Base-by-base conservation (phyloP, 2,888 invertebrate genomes). In the Erebia epiphron region DNA sequence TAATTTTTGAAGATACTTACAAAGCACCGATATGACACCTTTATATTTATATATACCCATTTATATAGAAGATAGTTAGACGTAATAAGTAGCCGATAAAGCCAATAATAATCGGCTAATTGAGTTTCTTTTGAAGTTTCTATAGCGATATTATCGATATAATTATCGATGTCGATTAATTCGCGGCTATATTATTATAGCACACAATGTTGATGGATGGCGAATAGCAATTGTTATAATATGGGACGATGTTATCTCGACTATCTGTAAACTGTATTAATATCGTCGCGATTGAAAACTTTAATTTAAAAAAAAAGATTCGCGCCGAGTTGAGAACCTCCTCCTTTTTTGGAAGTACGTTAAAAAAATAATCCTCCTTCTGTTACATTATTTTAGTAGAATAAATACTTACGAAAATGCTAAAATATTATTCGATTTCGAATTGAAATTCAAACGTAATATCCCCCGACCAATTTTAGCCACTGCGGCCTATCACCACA, bases 41-140 rank as follows among this genome's bases (percentile, higher is more conserved):
- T 60, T 64, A 73, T 50, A 50, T 50, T 14, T 11, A 54, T 54
- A 11, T 21, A 54, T 50, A 64, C 60, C 52, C 35, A 62, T 70
- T 18, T 56, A 67, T 35, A 50, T 49, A 61, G 54, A 21, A 21
- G n/a, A 10, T 62, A 62, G 62, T 61, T 49, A n/a, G 62, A 60
- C 60, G 64, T 49, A 64, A 61, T 67, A 70, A 67, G 67, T 70
- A 62, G 62, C 13, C 35, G 56, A 67, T 62, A 74, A 67, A 63
- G 13, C 50, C 54, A 26, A 26, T 26, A 67, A 74, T 75, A 71
- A 72, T 68, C 72, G 73, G 67, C 56, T 76, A 70, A 74, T 73
- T 71, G 66, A 67, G 66, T 73, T 73, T 66, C 68, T 69, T 76
- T 77, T 75, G 72, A 75, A 64, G 73, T 75, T 58, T 35, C 66